These are phyloP conservation scores for Drosophila sp. DNA, from an alignment of 1,140 invertebrate genomes.

Conservation along the genomic window DNA sequence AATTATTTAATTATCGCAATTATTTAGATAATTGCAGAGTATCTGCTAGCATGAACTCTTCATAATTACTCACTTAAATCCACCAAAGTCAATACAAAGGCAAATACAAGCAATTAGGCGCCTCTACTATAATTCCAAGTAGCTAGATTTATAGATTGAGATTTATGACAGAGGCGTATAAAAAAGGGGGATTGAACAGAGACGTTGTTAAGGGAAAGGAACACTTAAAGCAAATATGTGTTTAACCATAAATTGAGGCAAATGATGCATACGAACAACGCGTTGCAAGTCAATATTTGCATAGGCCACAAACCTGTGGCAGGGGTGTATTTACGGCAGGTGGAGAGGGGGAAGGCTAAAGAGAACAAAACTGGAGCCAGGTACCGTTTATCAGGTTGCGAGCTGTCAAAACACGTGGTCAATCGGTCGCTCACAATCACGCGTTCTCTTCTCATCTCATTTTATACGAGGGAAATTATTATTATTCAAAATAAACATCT, in stretches of 20 bases:
- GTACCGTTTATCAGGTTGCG: slow-evolving; percentile 4
- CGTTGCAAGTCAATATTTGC: slow-evolving; percentile 67
- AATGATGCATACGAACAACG: slow-evolving; percentile 71
- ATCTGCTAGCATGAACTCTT: neutral
- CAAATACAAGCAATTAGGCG: slow-evolving; percentile 60
- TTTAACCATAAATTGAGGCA: slow-evolving; percentile 64
- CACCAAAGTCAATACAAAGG: slow-evolving; percentile 56
- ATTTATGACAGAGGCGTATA: slow-evolving; percentile 48
- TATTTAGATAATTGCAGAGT: neutral
- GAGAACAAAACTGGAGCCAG: slow-evolving; percentile 18
- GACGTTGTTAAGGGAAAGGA: too few relatives aligned
- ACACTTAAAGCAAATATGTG: slow-evolving; percentile 58
- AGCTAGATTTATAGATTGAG: too few relatives aligned
- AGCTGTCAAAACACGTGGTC: slow-evolving; percentile 36
- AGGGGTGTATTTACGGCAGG: neutral
- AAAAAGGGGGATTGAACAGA: neutral
- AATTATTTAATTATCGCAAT: too few relatives aligned
- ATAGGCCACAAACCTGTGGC: slow-evolving; percentile 35
- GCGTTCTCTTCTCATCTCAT: too few relatives aligned
- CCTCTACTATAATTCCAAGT: slow-evolving; percentile 33
- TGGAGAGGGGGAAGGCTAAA: neutral
- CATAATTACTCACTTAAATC: slow-evolving; percentile 26
- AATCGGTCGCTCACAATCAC: slow-evolving; percentile 3
- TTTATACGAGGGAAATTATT: too few relatives aligned
- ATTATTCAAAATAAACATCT: too few relatives aligned